Base-by-base conservation (phyloP, 2,797 vertebrate genomes). In the Thripadectes ignobilis region DNA sequence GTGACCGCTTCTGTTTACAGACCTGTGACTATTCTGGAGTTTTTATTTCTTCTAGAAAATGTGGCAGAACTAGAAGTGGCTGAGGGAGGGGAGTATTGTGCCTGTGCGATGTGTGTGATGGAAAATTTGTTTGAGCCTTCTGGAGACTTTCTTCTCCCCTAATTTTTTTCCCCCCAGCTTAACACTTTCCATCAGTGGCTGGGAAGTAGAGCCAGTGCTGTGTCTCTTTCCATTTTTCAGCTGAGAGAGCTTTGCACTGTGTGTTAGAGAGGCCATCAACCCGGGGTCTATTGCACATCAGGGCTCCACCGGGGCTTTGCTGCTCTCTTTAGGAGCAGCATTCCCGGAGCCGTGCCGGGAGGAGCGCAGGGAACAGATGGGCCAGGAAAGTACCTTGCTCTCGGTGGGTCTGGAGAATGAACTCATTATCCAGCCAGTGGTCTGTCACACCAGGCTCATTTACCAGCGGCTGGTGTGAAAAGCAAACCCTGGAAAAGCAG, bases 361-460 rank as follows among this genome's bases (percentile, higher is more conserved):
- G 89, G 77, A 75, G 72, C 29, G 23, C 36, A 3, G 63, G 0
- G 39, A 95, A 59, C 89, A 96, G 95, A 95, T 96, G 92, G 94
- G 61, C 83, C 46, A 45, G 88, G 89, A 27, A 93, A 78, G 58
- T 22, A 66, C 89, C 88, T 88, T 30, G 62, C 80, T 88, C 79
- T 95, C 10, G 0, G n/a, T 80, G 76, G 88, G 82, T 46, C 85
- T 91, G 92, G 85, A 92, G 93, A 55, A 88, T 69, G 88, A 93
- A 49, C 88, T 95, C 93, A 46, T 95, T 94, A 93, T 83, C 63
- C 93, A 95, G 89, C 52, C 84, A 91, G 74, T 46, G 93, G 68
- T 48, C 81, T 87, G 81, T 68, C 88, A 69, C 82, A 61, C 2
- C 13, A 68, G 89, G 65, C 87, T 96, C 86, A 3, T 88, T 94